Conservation (phyloP, 2,113 vertebrate species). For the Oceanites oceanicus region DNA sequence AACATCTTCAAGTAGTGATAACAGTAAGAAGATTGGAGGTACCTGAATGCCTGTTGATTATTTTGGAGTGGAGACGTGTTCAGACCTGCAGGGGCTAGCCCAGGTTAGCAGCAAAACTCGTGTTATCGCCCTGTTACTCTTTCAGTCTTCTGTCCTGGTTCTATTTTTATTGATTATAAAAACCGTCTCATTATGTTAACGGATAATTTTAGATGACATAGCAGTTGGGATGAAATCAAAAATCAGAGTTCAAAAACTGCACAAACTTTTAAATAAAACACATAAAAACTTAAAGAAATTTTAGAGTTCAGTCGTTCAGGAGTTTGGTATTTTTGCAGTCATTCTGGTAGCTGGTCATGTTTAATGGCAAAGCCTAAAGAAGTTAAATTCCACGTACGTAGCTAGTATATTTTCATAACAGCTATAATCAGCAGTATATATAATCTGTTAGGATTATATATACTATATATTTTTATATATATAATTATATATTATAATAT, state of each 20-base stretch:
- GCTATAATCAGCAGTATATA: background rate
- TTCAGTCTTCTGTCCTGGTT: background rate
- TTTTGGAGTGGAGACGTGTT: background rate
- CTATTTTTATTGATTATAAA: background rate
- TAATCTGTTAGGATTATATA: too few relatives aligned
- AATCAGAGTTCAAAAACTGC: background rate
- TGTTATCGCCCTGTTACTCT: background rate
- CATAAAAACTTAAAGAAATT: background rate
- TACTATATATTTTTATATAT: too few relatives aligned
- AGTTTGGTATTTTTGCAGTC: background rate
- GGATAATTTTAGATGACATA: background rate
- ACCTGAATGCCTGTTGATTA: background rate
- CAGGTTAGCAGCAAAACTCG: background rate
- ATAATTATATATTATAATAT: too few relatives aligned
- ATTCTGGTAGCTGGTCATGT: background rate
- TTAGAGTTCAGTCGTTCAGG: background rate
- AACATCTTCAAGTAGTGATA: background rate
- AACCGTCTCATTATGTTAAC: background rate
- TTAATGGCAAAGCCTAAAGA: background rate
- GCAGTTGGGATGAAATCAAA: background rate
- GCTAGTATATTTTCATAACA: background rate
- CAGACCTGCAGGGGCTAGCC: background rate
- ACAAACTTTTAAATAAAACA: background rate
- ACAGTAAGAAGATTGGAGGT: background rate
- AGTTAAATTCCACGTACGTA: background rate